Evolutionary conservation across 2,113 vertebrate species (phyloP).

Genomic region (Oryzias curvinotus): DNA sequence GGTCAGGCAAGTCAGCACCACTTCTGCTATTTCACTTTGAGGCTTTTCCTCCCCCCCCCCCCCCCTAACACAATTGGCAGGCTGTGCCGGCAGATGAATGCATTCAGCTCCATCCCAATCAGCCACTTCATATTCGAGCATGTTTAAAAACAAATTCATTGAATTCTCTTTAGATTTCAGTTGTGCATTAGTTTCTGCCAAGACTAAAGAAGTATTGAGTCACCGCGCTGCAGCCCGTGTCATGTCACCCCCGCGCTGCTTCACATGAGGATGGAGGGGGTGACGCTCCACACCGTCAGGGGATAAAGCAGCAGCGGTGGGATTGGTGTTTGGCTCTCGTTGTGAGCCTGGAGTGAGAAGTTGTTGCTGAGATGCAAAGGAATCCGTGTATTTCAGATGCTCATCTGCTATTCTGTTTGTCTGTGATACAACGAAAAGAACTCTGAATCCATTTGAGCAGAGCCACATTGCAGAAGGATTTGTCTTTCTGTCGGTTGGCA

Average conservation of each 20-base stretch:
- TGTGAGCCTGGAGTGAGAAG: slow-evolving; percentile 36
- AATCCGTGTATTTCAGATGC: slow-evolving; percentile 38
- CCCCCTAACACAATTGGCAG: slow-evolving; percentile 33
- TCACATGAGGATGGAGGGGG: slow-evolving; percentile 14
- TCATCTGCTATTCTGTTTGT: slow-evolving; percentile 73
- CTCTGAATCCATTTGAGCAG: slow-evolving; percentile 66
- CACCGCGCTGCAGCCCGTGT: too few relatives aligned
- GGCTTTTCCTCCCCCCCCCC: slow-evolving; percentile 15
- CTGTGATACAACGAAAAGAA: slow-evolving; percentile 58
- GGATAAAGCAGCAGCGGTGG: slow-evolving; percentile 35
- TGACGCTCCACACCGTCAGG: slow-evolving; percentile 19
- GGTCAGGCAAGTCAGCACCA: slow-evolving; percentile 46
- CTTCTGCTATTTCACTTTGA: slow-evolving; percentile 12
- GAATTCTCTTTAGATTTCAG: slow-evolving; percentile 12
- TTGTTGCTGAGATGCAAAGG: slow-evolving; percentile 42
- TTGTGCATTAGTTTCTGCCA: background rate
- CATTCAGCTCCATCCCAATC: slow-evolving; percentile 24
- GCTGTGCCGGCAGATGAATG: slow-evolving; percentile 36
- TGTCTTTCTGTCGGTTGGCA: slow-evolving; percentile 60
- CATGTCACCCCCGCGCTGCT: too few relatives aligned
- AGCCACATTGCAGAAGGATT: slow-evolving; percentile 53
- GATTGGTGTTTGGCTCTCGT: slow-evolving; percentile 25
- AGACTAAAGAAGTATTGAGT: background rate
- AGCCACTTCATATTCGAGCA: slow-evolving; percentile 26
- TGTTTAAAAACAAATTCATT: slow-evolving; percentile 35